Evolutionary conservation across 1,140 invertebrate genomes (phyloP), one percentile per base, ranked within the genome.

Genomic region (Drosophila aff.): DNA sequence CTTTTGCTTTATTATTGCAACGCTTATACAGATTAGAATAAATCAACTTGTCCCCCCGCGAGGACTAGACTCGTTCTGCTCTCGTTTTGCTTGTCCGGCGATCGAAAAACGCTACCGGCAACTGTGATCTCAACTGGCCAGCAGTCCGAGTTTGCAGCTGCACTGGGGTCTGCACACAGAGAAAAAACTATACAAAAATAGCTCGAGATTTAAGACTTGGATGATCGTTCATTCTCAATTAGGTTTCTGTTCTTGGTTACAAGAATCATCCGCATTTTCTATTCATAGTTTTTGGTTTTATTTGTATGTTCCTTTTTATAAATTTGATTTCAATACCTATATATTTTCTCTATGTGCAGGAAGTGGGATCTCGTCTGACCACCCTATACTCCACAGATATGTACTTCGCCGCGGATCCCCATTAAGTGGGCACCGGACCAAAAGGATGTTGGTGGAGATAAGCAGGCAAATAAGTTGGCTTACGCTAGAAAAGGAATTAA

Each of bases 21-120:
- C 81, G 81, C 84, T 87, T 87, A 87, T 89, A 87, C 84, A 87
- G 84, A 87, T 87, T 87, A 87, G 84, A 87, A 87, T 87, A 87
- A 87, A 87, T 87, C 84, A 87, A 87, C 73, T 78, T 81, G 81
- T 55, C 66, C 82, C 49, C 60, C 66, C 58, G 10, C 21, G 41
- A 16, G 16, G 52, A n/a, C 55, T 55, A 49, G 53, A 40, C 76
- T 50, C 58, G 47, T 40, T 69, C 50, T 65, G 49, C 60, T 53
- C 62, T 72, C 46, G 53, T 63, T 79, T 60, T 47, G 46, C 49
- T 59, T 66, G 61, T 68, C 59, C 79, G 61, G 74, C 74, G 81
- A 77, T 81, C 84, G 55, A 63, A 50, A 76, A 89, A 84, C 84
- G 81, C 84, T 87, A 87, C 84, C 81, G 84, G 84, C 84, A 84